Evolutionary conservation across 1,140 invertebrate genomes (phyloP).

Genomic region (Diprion similis): DNA sequence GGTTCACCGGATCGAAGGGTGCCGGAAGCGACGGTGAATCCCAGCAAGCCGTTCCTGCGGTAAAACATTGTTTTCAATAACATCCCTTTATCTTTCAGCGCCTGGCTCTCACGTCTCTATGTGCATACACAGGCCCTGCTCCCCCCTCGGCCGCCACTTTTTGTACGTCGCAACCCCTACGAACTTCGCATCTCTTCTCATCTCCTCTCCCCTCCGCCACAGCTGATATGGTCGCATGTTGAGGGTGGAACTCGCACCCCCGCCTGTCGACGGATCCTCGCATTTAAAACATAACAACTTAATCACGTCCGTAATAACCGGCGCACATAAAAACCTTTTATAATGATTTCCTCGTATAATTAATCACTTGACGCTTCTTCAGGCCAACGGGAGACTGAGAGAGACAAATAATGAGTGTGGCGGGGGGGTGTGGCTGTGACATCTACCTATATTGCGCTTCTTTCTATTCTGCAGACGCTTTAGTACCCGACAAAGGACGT

Average conservation of each 20-base stretch:
- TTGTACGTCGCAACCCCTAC: too few relatives aligned
- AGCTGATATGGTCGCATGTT: too few relatives aligned
- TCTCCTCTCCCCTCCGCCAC: too few relatives aligned
- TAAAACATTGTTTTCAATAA: constrained; percentile 4
- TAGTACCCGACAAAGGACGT: background rate
- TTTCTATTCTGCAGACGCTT: background rate
- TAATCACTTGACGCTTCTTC: constrained; percentile 1
- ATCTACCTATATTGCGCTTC: background rate
- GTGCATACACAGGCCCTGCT: background rate
- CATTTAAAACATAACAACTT: constrained; percentile 8
- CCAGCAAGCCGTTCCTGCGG: background rate
- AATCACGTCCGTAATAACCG: constrained; percentile 7
- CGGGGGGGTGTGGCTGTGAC: background rate
- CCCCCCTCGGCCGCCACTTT: too few relatives aligned
- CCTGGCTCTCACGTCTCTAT: background rate
- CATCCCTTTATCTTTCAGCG: constrained; percentile 1
- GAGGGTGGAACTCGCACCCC: too few relatives aligned
- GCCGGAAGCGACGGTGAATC: too few relatives aligned
- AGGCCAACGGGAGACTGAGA: background rate
- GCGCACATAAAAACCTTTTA: background rate
- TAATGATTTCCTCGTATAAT: constrained; percentile 8
- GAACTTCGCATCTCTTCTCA: too few relatives aligned
- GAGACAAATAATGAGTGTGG: background rate
- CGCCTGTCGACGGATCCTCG: background rate
- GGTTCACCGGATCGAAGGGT: background rate